Conservation (phyloP, 2,797 vertebrate species). For the Enteromius afrohamiltoni region DNA sequence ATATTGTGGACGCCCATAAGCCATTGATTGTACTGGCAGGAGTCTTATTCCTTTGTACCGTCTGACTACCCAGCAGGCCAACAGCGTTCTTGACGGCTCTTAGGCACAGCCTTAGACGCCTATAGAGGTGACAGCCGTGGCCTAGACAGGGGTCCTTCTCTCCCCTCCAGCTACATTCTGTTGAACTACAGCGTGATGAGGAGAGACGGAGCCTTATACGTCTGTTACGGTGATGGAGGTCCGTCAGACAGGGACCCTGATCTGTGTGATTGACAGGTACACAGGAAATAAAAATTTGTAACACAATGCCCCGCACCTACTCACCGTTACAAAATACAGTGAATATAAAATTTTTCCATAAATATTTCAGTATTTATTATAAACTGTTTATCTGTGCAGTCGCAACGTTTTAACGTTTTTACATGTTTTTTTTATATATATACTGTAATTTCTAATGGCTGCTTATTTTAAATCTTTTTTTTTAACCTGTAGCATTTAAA, state of each 20-base stretch:
- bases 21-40: constrained; percentile 29
- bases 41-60: constrained; percentile 46
- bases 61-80: constrained; percentile 45
- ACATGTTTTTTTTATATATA: too few relatives aligned
- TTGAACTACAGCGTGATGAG: constrained; percentile 16
- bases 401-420: too few relatives aligned
- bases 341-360: background rate
- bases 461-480: background rate
- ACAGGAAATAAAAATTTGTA: background rate
- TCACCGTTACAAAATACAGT: background rate
- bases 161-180: constrained; percentile 33
- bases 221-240: constrained; percentile 22
- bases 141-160: constrained; percentile 49
- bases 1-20: constrained; percentile 6
- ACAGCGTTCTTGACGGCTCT: constrained; percentile 45
- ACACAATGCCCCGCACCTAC: background rate
- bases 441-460: background rate
- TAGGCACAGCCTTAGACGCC: constrained; percentile 27
- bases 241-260: constrained; percentile 27
- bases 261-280: constrained; percentile 8
- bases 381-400: background rate
- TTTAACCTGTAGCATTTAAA: background rate
- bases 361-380: background rate
- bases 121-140: constrained; percentile 44
- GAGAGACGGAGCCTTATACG: background rate